These are phyloP conservation scores for Labeo catla DNA, from an alignment of 2,113 vertebrate species.

Conservation along the genomic window DNA sequence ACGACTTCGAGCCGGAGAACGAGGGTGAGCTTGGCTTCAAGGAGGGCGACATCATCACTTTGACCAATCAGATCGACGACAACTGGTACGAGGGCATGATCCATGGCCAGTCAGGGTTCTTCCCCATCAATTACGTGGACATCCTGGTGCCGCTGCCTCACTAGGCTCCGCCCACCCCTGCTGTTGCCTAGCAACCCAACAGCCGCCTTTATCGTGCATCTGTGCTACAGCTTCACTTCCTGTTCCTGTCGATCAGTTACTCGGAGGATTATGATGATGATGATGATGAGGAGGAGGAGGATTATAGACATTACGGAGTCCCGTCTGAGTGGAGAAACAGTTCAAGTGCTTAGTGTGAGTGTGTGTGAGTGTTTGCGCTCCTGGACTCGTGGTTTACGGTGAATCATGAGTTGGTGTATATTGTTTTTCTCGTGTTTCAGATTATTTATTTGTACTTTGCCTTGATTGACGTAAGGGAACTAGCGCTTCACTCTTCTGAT, in stretches of 20 bases:
- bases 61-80: slow-evolving; percentile 90
- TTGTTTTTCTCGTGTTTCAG: neutral
- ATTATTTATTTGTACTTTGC: slow-evolving; percentile 6
- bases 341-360: slow-evolving; percentile 34
- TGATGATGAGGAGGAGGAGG: slow-evolving; percentile 34
- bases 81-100: slow-evolving; percentile 93
- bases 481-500: neutral
- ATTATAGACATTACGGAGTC: slow-evolving; percentile 16
- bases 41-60: slow-evolving; percentile 87
- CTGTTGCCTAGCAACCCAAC: slow-evolving; percentile 22
- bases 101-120: slow-evolving; percentile 88
- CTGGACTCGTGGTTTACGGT: neutral
- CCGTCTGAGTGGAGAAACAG: slow-evolving; percentile 26
- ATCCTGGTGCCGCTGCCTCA: slow-evolving; percentile 85
- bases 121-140: slow-evolving; percentile 89
- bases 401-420: neutral
- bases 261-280: slow-evolving; percentile 39
- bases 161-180: slow-evolving; percentile 64
- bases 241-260: slow-evolving; percentile 34
- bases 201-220: slow-evolving; percentile 35
- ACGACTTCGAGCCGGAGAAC: slow-evolving; percentile 90
- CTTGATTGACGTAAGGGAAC: neutral
- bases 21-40: slow-evolving; percentile 90
- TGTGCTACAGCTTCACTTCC: slow-evolving; percentile 48
- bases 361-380: slow-evolving; percentile 24